Percentiles rank a stretch among this genome's conserved stretches.
These are phyloP conservation scores for Geotrypetes seraphini DNA, from an alignment of 2,797 vertebrate species.

Conservation along the genomic window DNA sequence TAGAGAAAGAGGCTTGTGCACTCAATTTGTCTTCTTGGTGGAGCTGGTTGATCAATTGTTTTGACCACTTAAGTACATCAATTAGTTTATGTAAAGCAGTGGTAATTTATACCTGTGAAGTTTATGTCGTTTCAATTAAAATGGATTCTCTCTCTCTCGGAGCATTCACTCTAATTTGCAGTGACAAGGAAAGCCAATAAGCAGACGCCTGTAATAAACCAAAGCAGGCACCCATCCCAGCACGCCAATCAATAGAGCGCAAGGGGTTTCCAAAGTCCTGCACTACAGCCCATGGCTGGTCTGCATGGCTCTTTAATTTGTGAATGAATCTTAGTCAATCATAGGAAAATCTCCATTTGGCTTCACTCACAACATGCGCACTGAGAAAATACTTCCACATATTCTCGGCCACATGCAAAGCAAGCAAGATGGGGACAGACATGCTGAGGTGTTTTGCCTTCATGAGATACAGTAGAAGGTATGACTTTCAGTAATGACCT, in stretches of 20 bases:
- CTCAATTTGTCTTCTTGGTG: constrained; percentile 8
- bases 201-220: constrained; percentile 6
- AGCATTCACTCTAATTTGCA: constrained; percentile 2
- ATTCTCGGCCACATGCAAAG: too few relatives aligned
- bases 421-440: too few relatives aligned
- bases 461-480: too few relatives aligned
- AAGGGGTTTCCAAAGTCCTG: constrained; percentile 7
- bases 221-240: constrained; percentile 12
- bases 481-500: too few relatives aligned
- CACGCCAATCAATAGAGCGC: constrained; percentile 5
- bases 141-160: background rate
- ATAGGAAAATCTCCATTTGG: too few relatives aligned
- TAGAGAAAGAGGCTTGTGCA: too few relatives aligned
- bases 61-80: constrained; percentile 4
- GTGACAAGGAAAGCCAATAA: background rate
- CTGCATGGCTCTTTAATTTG: constrained; percentile 20
- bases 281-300: constrained; percentile 10
- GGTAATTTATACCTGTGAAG: background rate
- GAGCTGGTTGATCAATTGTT: too few relatives aligned
- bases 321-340: too few relatives aligned
- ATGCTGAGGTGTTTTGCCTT: too few relatives aligned
- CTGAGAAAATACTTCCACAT: too few relatives aligned
- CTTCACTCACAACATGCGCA: too few relatives aligned
- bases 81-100: background rate
- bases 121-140: constrained; percentile 11